Evolutionary conservation across 2,113 vertebrate genomes (phyloP).

Genomic region (Pampusana beccarii): DNA sequence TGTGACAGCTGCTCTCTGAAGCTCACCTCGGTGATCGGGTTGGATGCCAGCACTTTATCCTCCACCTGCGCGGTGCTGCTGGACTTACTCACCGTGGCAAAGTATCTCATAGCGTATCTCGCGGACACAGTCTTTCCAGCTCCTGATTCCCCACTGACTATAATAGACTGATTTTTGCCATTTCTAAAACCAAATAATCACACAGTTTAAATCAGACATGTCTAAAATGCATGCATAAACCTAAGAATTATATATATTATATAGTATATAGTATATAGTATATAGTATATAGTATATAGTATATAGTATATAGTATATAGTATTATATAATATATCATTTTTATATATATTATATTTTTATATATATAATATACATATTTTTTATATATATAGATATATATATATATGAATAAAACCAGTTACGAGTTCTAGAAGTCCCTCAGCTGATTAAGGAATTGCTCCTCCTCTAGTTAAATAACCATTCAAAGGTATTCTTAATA

Average conservation of each 20-base stretch:
- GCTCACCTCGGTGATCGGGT: constrained; percentile 92
- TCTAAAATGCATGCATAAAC: not conserved
- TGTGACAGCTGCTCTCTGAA: not conserved
- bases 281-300: too few species aligned
- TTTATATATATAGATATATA: too few species aligned
- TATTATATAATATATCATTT: too few species aligned
- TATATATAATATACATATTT: too few species aligned
- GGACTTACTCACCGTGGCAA: constrained; percentile 95
- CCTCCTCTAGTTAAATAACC: not conserved
- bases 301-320: too few species aligned
- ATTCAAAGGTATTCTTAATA: not conserved
- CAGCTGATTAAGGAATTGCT: not conserved
- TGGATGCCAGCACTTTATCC: constrained; percentile 95
- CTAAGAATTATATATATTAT: not conserved
- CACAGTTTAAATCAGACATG: not conserved
- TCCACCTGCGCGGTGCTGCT: constrained; percentile 87
- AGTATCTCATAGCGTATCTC: constrained; percentile 95
- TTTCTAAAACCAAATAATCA: constrained; percentile 78
- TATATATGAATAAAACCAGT: not conserved
- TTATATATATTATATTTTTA: too few species aligned
- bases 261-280: too few species aligned
- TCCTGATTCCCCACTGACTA: constrained; percentile 97
- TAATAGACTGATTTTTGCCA: constrained; percentile 94
- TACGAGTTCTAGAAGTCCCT: not conserved
- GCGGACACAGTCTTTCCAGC: constrained; percentile 98